Percentiles rank a stretch among this genome's conserved stretches.
These are phyloP conservation scores for Hydroisotoma schaefferi DNA, from an alignment of 2,888 invertebrate species.

Conservation along the genomic window DNA sequence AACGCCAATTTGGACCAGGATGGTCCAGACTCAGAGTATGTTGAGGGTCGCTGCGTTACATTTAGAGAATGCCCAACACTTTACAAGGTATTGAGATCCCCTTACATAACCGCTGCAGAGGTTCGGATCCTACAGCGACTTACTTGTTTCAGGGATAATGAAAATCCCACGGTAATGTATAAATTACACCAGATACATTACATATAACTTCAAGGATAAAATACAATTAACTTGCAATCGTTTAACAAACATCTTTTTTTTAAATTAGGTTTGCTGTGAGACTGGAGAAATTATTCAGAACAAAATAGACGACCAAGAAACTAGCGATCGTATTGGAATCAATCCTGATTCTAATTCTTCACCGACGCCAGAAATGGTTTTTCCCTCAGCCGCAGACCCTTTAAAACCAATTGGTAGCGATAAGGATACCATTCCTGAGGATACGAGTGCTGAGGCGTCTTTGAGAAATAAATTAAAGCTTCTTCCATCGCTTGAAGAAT, in stretches of 20 bases:
- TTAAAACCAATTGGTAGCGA: no score
- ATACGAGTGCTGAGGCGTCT: no score
- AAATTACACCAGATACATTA: not conserved
- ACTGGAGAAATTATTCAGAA: no score
- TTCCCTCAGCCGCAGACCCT: no score
- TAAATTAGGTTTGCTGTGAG: not conserved
- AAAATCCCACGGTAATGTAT: conserved; percentile 29
- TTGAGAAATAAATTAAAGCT: conserved; percentile 28
- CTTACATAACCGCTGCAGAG: conserved; percentile 24
- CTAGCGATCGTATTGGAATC: no score
- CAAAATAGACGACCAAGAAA: no score
- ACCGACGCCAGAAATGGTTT: no score
- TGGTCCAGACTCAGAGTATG: not conserved
- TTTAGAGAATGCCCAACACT: conserved; percentile 41
- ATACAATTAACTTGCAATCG: not conserved
- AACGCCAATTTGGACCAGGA: not conserved
- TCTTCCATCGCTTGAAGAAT: conserved; percentile 33
- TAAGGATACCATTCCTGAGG: no score
- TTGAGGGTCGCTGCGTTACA: conserved; percentile 31
- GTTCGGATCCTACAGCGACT: conserved; percentile 37
- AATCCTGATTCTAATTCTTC: no score
- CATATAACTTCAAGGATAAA: not conserved
- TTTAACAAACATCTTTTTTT: not conserved
- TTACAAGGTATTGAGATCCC: conserved; percentile 30
- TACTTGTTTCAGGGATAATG: conserved; percentile 30